Base-by-base conservation (phyloP, 2,888 invertebrate species). In the Xestia sexstrigata region DNA sequence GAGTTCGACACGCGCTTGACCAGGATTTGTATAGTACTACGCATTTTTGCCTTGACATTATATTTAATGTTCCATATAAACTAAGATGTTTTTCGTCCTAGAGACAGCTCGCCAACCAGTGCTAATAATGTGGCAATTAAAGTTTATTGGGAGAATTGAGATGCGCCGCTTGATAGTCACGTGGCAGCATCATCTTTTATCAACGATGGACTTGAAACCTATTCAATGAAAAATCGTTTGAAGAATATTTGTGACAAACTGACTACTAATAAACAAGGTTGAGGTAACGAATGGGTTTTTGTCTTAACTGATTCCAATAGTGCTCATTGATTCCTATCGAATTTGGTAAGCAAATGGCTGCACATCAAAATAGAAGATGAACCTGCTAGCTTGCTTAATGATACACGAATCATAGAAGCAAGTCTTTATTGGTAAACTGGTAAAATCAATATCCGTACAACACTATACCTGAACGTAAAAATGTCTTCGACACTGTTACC, bases 61-160 rank as follows among this genome's bases (percentile, higher is more conserved):
- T 49, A 52, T 35, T 30, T 13, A 55, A 47, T 69, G 30, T 71
- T 62, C 17, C 1, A 55, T 42, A 45, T 23, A 45, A 45, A 65
- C 63, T 23, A 73, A 70, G 49, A 76, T 85, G 74, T 73, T 76
- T 84, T 84, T 85, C 81, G 87, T 82, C 89, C 87, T 89, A 90
- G 89, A 89, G 87, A 90, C 90, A 88, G 82, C 76, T 85, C 80
- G 85, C 87, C 90, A 93, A 94, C 90, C 92, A 92, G 89, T 92
- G 92, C 91, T 90, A 87, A 89, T 93, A 92, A 94, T 93, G 92
- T 92, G 91, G 91, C 95, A 95, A 96, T 96, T 94, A 94, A 92
- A 91, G 85, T 94, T 91, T 91, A 96, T 96, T 95, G 95, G 89
- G 86, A 81, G 93, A 95, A 96, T 95, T 93, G 94, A 95, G 93